Conservation (phyloP, 2,888 invertebrate species). For the Chymomyza procnemis region DNA sequence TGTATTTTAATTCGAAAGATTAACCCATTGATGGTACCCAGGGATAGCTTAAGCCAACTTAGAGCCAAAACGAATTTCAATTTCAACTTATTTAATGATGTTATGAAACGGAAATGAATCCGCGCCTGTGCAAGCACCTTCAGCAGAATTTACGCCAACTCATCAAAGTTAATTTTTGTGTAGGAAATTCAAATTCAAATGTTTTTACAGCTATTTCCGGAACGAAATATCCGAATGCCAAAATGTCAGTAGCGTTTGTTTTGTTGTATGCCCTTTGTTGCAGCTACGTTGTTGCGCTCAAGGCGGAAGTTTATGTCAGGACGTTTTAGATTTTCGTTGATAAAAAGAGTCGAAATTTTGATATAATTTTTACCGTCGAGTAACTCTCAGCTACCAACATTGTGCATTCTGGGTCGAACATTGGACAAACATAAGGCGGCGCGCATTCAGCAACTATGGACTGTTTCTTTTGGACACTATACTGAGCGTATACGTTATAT, state of each 20-base stretch:
- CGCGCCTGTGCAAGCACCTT: conserved; percentile 48
- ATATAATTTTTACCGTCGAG: neutral
- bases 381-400: conserved; percentile 21
- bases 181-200: conserved; percentile 55
- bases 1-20: neutral
- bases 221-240: conserved; percentile 17
- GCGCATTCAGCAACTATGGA: conserved; percentile 23
- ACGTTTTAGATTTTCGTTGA: conserved; percentile 43
- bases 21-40: neutral
- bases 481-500: conserved; percentile 54
- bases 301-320: conserved; percentile 51
- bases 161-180: conserved; percentile 62
- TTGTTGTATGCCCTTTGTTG: conserved; percentile 9
- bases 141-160: conserved; percentile 51
- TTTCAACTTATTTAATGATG: conserved; percentile 59
- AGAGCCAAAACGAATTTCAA: conserved; percentile 45
- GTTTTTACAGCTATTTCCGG: conserved; percentile 65
- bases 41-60: neutral
- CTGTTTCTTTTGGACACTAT: neutral
- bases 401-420: conserved; percentile 41
- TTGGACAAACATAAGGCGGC: too few species aligned
- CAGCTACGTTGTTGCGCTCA: conserved; percentile 25
- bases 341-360: conserved; percentile 18
- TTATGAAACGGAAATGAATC: conserved; percentile 65
- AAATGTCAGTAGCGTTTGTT: conserved; percentile 32